Evolutionary conservation across 2,113 vertebrate genomes (phyloP).

Genomic region (Natator depressus): DNA sequence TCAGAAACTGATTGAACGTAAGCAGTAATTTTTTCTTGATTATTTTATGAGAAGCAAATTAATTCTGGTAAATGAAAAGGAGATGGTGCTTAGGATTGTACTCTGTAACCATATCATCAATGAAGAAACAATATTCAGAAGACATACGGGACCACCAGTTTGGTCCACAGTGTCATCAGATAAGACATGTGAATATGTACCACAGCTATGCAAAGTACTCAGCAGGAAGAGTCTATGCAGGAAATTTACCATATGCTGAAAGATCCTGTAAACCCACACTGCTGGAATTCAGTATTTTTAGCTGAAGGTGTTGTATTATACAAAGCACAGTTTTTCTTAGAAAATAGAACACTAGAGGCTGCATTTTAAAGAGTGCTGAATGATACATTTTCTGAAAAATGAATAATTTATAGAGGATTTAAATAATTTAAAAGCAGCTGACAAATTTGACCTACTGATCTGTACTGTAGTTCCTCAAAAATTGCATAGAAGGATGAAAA

Average conservation of each 20-base stretch:
- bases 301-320: neutral
- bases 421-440: neutral
- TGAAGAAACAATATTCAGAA: neutral
- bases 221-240: neutral
- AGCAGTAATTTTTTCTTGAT: slow-evolving; percentile 56
- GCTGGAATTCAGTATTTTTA: neutral
- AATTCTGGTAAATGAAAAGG: neutral
- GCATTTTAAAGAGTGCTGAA: neutral
- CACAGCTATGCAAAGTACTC: fast-evolving
- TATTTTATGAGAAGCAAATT: neutral
- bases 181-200: neutral
- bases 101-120: neutral
- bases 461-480: neutral
- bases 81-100: neutral
- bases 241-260: neutral
- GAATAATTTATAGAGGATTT: neutral
- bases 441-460: neutral
- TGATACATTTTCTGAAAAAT: neutral
- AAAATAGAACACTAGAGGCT: neutral
- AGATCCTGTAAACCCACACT: neutral
- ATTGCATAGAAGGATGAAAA: neutral
- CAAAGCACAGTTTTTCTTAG: neutral
- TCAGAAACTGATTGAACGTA: slow-evolving; percentile 92
- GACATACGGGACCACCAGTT: neutral
- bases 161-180: neutral